Evolutionary conservation across 2,797 vertebrate species (phyloP).

Genomic region (Onychomys leucogaster): DNA sequence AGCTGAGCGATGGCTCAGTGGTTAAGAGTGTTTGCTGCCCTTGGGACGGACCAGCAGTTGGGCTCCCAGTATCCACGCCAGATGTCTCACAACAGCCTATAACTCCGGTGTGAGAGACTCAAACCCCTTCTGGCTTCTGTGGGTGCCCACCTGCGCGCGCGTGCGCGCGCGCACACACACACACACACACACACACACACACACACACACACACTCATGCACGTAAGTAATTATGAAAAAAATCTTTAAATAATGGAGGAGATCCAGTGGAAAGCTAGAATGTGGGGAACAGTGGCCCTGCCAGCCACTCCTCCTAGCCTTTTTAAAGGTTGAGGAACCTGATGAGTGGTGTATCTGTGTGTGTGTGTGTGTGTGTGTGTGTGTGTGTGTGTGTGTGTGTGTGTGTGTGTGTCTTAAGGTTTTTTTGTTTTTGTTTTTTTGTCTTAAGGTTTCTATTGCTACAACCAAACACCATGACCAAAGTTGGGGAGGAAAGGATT

Average conservation of each 20-base stretch:
- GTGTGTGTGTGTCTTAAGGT: background rate
- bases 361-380: background rate
- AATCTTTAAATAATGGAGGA: too few relatives aligned
- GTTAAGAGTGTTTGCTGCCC: background rate
- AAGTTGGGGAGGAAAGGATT: too few relatives aligned
- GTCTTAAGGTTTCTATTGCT: background rate
- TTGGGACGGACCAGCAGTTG: background rate
- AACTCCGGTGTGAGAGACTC: background rate
- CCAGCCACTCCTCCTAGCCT: background rate
- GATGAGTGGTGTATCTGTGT: rapidly evolving
- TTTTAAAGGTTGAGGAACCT: background rate
- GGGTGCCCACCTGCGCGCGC: too few relatives aligned
- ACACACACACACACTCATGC: background rate
- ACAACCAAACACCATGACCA: too few relatives aligned
- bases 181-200: too few relatives aligned
- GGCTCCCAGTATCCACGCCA: background rate
- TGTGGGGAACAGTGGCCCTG: background rate
- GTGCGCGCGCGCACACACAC: too few relatives aligned
- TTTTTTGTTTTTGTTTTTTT: too few relatives aligned
- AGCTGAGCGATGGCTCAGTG: background rate
- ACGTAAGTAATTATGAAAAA: background rate
- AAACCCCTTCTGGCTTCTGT: background rate
- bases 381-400: background rate
- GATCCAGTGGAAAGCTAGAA: background rate
- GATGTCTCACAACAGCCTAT: background rate